Percentiles rank a stretch among this genome's conserved stretches.
Conservation (phyloP, 2,888 invertebrate species). For the Clanis bilineata region DNA sequence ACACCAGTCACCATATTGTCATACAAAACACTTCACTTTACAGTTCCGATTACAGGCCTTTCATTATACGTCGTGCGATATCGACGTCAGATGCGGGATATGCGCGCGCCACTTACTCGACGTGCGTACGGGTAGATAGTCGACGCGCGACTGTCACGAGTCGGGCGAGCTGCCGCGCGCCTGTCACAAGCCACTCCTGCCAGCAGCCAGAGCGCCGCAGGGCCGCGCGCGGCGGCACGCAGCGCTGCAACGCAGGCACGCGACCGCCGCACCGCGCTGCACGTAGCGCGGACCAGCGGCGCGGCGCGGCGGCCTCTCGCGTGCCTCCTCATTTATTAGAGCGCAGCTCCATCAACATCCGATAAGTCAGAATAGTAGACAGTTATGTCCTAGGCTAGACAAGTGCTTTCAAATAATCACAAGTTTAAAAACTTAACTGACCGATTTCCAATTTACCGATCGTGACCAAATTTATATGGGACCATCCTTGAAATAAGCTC, state of each 20-base stretch:
- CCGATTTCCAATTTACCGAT: too few species aligned
- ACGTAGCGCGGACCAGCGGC: conserved; percentile 37
- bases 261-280: conserved; percentile 65
- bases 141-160: conserved; percentile 68
- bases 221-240: conserved; percentile 29
- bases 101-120: conserved; percentile 38
- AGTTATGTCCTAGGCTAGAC: too few species aligned
- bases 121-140: conserved; percentile 30
- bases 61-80: conserved; percentile 35
- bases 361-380: conserved; percentile 18
- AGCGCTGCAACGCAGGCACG: conserved; percentile 47
- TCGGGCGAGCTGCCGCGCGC: conserved; percentile 23
- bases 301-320: conserved; percentile 53
- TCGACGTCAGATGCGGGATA: conserved; percentile 18
- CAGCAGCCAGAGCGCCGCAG: conserved; percentile 23
- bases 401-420: neutral
- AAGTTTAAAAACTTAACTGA: too few species aligned
- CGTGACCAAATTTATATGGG: too few species aligned
- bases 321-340: conserved; percentile 42
- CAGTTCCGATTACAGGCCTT: conserved; percentile 41
- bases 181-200: conserved; percentile 19
- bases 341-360: conserved; percentile 36
- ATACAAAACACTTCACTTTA: conserved; percentile 34
- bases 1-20: conserved; percentile 73
- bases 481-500: too few species aligned